Base-by-base conservation (phyloP, 92 coral and sea anemone genomes). In the Umimayanthus chanpuru region DNA sequence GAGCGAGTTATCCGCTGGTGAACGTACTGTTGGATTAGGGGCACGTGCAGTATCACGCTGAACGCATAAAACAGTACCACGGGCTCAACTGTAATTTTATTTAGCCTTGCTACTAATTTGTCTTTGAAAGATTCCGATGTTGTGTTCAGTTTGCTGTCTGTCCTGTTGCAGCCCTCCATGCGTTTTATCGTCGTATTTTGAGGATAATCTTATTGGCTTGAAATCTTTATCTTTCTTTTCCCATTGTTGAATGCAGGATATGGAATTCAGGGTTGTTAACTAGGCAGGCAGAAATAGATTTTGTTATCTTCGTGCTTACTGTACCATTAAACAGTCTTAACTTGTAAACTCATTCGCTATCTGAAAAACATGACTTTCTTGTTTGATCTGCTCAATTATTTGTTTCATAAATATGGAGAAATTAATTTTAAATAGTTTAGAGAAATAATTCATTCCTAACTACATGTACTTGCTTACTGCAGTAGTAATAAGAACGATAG, bases 11-110 rank as follows among this genome's bases (percentile, higher is more conserved):
- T 70, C 56, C 99, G 85, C 40, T 90, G 86, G 81, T 93, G 98
- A 61, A 97, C 93, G 56, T 97, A 97, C 61, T 97, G 99, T 65
- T 97, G 99, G 56, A 97, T 97, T 36, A 97, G 93, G 3, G 99
- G 99, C 29, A 97, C 98, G 58, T 97, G 98, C 55, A 97, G 93
- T 66, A 97, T 92, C 23, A 97, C 94, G 21, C 98, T 98, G 90
- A 97, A 97, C 47, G 99, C 99, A 68, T 97, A 97, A 80, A 96
- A 97, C 79, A 97, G 93, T 66, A 97, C 94, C 75, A 95, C 98
- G 36, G 99, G 99, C 85, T 97, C 99, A 36, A 97, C 99, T 8
- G 99, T 97, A 55, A 97, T 86, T 85, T 89, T 86, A 58, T 77
- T 85, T 3, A 86, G 23, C 9, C 9, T 44, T 83, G n/a, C 78